A percentile compares a stretch with the other conserved stretches of the same genome.
These are phyloP conservation scores for Malthinus flaveolus DNA, from an alignment of 2,888 invertebrate genomes.

Conservation along the genomic window DNA sequence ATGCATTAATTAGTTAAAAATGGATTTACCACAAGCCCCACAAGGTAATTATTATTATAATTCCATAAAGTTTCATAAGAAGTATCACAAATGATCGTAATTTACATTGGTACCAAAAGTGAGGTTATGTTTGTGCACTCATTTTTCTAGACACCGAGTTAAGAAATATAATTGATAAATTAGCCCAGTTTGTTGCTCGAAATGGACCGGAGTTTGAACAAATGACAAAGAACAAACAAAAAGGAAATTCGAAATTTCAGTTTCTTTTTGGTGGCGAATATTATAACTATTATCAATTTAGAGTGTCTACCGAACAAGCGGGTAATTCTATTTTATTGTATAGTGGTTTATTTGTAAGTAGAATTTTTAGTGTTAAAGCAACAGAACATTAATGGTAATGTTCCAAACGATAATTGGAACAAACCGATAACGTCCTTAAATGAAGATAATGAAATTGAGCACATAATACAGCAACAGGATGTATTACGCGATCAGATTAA, in stretches of 20 bases:
- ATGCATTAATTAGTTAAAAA: constrained; percentile 34
- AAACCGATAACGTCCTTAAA: constrained; percentile 51
- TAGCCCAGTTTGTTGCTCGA: constrained; percentile 97
- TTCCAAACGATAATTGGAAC: constrained; percentile 21
- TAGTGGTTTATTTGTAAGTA: not conserved
- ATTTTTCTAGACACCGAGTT: constrained; percentile 80
- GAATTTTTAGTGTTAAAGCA: constrained; percentile 33
- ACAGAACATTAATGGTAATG: constrained; percentile 29
- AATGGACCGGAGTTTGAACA: constrained; percentile 99
- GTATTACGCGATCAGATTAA: constrained; percentile 88
- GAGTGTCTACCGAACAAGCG: constrained; percentile 93
- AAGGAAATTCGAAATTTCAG: constrained; percentile 95
- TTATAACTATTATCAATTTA: constrained; percentile 95
- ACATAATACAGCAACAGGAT: constrained; percentile 75
- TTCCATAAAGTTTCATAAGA: not conserved
- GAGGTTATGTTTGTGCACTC: constrained; percentile 7
- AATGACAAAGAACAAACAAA: constrained; percentile 98
- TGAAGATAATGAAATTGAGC: constrained; percentile 57
- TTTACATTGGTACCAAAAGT: constrained; percentile 7
- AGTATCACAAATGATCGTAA: constrained; percentile 29
- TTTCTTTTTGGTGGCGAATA: constrained; percentile 96
- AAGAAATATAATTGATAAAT: constrained; percentile 96
- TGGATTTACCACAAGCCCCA: constrained; percentile 63
- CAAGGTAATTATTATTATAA: constrained; percentile 57
- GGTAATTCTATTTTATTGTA: constrained; percentile 57